phyloP scores from a whole-genome alignment of 1,140 invertebrate genomes.

The Colletes gigas region DNA sequence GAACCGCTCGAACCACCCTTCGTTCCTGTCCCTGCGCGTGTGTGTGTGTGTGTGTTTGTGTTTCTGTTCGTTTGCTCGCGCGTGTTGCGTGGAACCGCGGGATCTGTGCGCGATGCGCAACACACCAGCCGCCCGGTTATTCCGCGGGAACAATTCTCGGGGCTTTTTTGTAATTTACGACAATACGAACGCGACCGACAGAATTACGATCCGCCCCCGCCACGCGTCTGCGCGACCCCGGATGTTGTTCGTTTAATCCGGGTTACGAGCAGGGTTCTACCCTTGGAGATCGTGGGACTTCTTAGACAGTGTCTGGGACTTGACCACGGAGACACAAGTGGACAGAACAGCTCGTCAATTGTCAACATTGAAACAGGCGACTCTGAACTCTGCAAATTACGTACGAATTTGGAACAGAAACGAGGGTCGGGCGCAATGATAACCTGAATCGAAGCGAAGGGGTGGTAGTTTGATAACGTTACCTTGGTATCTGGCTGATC shows the following conservation, averaged over 20 bases:
- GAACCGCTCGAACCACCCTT: conserved; percentile 29
- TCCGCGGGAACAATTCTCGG: conserved; percentile 38
- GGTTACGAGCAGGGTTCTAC: not conserved
- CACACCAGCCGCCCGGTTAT: conserved; percentile 6
- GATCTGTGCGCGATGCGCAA: not conserved
- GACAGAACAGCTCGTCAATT: not conserved
- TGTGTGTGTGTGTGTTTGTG: not conserved
- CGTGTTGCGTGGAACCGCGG: not conserved
- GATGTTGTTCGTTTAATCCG: not conserved
- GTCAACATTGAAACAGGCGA: not conserved
- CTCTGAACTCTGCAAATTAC: too few species aligned
- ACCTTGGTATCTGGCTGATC: conserved; percentile 3
- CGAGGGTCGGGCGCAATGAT: not conserved
- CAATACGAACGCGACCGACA: conserved; percentile 37
- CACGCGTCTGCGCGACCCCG: not conserved
- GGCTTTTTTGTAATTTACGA: conserved; percentile 50
- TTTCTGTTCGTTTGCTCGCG: too few species aligned
- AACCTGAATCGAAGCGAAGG: not conserved
- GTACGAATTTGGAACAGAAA: too few species aligned
- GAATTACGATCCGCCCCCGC: conserved; percentile 29
- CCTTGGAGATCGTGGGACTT: not conserved
- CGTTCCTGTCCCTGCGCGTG: not conserved
- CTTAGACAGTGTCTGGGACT: too few species aligned
- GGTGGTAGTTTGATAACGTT: conserved; percentile 4
- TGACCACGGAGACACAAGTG: too few species aligned